These are phyloP conservation scores for Harpalus rubripes DNA, from an alignment of 2,888 invertebrate genomes.

Conservation along the genomic window DNA sequence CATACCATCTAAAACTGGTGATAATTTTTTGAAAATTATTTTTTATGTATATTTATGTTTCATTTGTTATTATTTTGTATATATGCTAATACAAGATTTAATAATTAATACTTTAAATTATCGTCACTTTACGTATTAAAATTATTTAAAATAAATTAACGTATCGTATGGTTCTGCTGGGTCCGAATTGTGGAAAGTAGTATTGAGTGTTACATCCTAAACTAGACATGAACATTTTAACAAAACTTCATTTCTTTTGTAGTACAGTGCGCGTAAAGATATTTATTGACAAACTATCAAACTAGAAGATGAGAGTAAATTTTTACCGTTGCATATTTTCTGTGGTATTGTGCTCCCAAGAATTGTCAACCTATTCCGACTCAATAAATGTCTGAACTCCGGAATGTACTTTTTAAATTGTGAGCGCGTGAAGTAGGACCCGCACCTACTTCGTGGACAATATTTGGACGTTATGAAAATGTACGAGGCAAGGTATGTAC, in stretches of 20 bases:
- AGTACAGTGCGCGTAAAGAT: neutral
- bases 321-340: neutral
- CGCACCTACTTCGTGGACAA: too few relatives aligned
- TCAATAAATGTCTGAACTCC: too few relatives aligned
- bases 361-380: too few relatives aligned
- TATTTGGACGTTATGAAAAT: too few relatives aligned
- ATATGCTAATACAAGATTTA: too few relatives aligned
- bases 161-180: neutral
- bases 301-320: conserved; percentile 14
- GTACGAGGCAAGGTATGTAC: too few relatives aligned
- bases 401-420: too few relatives aligned
- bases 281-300: neutral
- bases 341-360: too few relatives aligned
- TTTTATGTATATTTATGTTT: neutral
- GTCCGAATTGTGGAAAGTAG: conserved; percentile 1
- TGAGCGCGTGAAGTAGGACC: too few relatives aligned
- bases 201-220: neutral
- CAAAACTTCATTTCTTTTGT: conserved; percentile 17
- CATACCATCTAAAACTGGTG: neutral
- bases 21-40: neutral
- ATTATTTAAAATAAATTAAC: neutral
- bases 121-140: neutral
- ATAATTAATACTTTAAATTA: neutral
- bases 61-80: neutral
- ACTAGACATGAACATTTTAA: conserved; percentile 19